Evolutionary conservation across 1,140 invertebrate genomes (phyloP).

Genomic region (Bicyclus anynana): DNA sequence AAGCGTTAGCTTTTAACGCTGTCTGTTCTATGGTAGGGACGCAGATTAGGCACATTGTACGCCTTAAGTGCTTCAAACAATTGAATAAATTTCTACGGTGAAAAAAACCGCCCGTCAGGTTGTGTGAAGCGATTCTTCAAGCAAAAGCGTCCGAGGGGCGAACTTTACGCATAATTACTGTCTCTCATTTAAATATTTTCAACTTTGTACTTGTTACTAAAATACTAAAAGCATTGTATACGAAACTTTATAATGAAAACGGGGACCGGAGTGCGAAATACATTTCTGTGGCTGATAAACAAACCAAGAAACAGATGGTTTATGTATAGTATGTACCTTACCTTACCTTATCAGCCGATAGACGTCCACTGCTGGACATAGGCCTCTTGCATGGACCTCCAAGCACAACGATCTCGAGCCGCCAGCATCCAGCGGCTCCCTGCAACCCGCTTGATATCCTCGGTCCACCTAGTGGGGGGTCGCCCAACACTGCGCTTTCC

Average conservation of each 20-base stretch:
- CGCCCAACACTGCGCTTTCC: too few relatives aligned
- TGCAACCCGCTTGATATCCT: too few relatives aligned
- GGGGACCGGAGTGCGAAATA: slow-evolving; percentile 4
- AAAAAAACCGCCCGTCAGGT: slow-evolving; percentile 1
- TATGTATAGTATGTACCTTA: too few relatives aligned
- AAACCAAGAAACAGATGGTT: slow-evolving; percentile 23
- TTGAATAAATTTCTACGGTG: slow-evolving; percentile 3
- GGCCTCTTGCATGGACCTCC: too few relatives aligned
- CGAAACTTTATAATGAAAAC: slow-evolving; percentile 23
- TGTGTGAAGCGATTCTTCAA: slow-evolving; percentile 10
- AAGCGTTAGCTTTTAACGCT: too few relatives aligned
- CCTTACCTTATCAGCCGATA: too few relatives aligned
- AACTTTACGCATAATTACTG: slow-evolving; percentile 45
- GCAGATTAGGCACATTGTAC: neutral
- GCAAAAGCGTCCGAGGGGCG: slow-evolving; percentile 15
- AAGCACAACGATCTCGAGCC: too few relatives aligned
- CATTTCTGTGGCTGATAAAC: slow-evolving; percentile 5
- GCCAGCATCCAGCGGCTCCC: too few relatives aligned
- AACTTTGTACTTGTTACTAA: slow-evolving; percentile 32
- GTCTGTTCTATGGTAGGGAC: too few relatives aligned
- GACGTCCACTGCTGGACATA: too few relatives aligned
- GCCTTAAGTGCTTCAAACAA: neutral
- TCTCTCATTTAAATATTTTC: slow-evolving; percentile 45
- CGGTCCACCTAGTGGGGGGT: too few relatives aligned
- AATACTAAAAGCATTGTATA: slow-evolving; percentile 25